Base-by-base conservation (phyloP, 2,888 invertebrate species). In the Luperina testacea region DNA sequence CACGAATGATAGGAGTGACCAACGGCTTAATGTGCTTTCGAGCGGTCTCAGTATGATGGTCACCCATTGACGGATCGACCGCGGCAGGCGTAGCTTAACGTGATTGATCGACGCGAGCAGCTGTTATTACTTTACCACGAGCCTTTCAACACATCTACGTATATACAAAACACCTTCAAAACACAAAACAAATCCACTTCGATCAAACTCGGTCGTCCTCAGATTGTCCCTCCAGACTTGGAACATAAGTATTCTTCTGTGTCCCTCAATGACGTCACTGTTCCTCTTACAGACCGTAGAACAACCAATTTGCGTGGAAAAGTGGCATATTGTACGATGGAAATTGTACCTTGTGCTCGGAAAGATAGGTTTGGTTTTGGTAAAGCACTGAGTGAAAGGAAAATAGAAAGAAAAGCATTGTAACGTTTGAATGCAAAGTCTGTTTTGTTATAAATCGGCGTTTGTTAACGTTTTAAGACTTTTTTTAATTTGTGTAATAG, bases 261-360 rank as follows among this genome's bases (percentile, higher is more conserved):
- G 68, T 64, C 61, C 64, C 75, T 65, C 77, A 76, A 75, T 75
- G 71, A 85, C 70, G 74, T 77, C 63, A 51, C 75, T 64, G 68
- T 63, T 71, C 65, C 61, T 57, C 74, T 81, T 48, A 59, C 32
- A 78, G 20, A 69, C 65, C 42, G 67, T 53, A 76, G 57, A 69
- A 80, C 79, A 80, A 82, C 86, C 88, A 82, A 86, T 85, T 86
- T 85, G 51, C 24, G 67, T 11, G 13, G 3, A 32, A 65, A 65
- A 74, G 24, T 42, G n/a, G 32, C 5, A 13, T 17, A 17, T 13
- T 67, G 5, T 45, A 45, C 73, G 63, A 61, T 20, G n/a, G 1
- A 81, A 27, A 57, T 20, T 77, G 45, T 32, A 61, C 38, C 42
- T 76, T 87, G 20, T 9, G 0, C 0, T 0, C 0, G 1, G 0